A percentile compares a stretch with the other conserved stretches of the same genome.
phyloP scores from a whole-genome alignment of 2,797 vertebrate species.

The Peromyscus nudipes region DNA sequence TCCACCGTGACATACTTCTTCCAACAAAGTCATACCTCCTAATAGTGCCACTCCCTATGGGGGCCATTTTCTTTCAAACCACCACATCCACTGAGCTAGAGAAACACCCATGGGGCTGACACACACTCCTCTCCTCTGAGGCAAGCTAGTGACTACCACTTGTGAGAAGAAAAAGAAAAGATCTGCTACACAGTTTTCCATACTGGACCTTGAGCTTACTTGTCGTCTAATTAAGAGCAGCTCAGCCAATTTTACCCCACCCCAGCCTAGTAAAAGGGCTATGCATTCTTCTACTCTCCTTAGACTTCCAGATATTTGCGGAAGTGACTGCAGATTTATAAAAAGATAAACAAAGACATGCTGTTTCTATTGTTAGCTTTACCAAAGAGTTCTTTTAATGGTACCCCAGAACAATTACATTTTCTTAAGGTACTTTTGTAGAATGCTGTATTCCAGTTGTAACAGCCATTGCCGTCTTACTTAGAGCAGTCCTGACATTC shows the following conservation, averaged over 20 bases:
- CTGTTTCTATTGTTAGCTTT: not conserved
- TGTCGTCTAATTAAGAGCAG: constrained; percentile 14
- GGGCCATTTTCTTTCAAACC: not conserved
- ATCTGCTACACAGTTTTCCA: not conserved
- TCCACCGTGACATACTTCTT: not conserved
- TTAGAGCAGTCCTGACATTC: not conserved
- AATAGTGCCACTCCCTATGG: not conserved
- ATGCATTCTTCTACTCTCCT: not conserved
- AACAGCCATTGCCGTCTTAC: not conserved
- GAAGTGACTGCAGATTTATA: constrained; percentile 40
- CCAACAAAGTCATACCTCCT: not conserved
- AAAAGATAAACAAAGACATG: not conserved
- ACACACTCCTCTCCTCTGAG: not conserved
- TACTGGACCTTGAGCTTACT: not conserved
- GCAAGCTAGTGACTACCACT: not conserved
- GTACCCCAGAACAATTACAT: not conserved
- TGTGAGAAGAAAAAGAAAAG: not conserved
- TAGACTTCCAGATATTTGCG: not conserved
- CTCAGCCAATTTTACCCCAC: not conserved
- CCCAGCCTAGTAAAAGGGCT: not conserved
- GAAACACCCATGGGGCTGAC: not conserved
- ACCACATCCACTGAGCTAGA: not conserved
- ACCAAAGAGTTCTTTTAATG: not conserved
- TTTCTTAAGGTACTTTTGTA: not conserved
- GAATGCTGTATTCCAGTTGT: not conserved